Base-by-base conservation (phyloP, 2,113 vertebrate species). In the Marmota monax region DNA sequence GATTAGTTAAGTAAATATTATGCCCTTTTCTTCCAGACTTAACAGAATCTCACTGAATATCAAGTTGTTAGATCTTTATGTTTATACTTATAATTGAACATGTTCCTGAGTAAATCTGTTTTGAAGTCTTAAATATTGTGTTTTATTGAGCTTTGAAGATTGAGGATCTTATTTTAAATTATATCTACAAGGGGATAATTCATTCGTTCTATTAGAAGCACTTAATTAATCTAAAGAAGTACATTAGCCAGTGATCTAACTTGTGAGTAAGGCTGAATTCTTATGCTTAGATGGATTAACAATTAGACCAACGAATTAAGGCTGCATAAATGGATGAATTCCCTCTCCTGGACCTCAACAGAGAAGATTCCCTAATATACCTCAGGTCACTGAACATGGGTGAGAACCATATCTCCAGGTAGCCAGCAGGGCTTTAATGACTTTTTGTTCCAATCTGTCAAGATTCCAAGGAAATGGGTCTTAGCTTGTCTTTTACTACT, bases 11-110 rank as follows among this genome's bases (percentile, higher is more conserved):
- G 34, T 74, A 90, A 88, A 74, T 91, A 63, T 39, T 93, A 20
- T 63, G 39, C 22, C 45, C 7, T 96, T 84, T 39, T 56, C 70
- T 94, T 72, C 23, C 48, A 80, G 34, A 94, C n/a, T 74, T 92
- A 61, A 51, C 65, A 87, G 51, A 65, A 65, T 78, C 25, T 96
- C 37, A 78, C 7, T 84, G 63, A 94, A 58, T 63, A 92, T 78
- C 25, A 92, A 72, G 45, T 63, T 86, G 20, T 69, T 95, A 39
- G 18, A 74, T 90, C 39, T 67, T 90, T 61, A 29, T 87, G 69
- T 63, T 69, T 93, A 88, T 85, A 56, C 58, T 86, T 72, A 85
- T 61, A 90, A 76, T 58, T 58, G 74, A 95, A 86, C 48, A 56
- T 78, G 20, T 92, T 89, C 32, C n/a, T 67, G 10, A 84, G 32